Conservation (phyloP, 2,113 vertebrate genomes). For the Psittacara wagleri region DNA sequence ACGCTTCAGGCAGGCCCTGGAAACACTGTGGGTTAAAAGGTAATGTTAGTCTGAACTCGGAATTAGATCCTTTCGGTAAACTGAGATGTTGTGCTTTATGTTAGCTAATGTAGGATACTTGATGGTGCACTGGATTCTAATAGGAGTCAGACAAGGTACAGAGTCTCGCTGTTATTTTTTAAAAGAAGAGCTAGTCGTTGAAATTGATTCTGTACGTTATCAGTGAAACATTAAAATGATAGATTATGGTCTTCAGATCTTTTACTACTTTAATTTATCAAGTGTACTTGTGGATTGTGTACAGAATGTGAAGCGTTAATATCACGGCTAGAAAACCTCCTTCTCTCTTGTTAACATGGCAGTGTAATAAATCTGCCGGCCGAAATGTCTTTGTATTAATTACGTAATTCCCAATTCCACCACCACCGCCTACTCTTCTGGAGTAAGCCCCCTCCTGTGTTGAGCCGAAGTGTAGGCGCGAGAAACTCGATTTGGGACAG, state of each 20-base stretch:
- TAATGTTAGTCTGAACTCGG: neutral
- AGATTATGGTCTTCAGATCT: constrained; percentile 52
- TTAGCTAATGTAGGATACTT: neutral
- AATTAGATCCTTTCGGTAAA: neutral
- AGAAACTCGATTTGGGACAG: neutral
- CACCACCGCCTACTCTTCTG: neutral
- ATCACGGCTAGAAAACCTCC: neutral
- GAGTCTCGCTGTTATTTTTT: neutral
- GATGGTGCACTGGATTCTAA: neutral
- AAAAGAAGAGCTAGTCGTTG: neutral
- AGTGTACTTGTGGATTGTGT: neutral
- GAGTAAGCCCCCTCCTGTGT: rapidly evolving
- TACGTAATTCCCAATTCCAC: neutral
- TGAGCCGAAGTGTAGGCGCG: rapidly evolving
- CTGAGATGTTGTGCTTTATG: neutral
- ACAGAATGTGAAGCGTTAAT: constrained; percentile 30
- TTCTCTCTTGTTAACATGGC: neutral
- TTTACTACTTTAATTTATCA: constrained; percentile 57
- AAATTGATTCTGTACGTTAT: constrained; percentile 17
- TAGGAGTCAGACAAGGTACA: neutral
- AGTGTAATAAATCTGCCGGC: neutral
- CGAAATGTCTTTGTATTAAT: neutral
- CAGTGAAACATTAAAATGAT: constrained; percentile 46
- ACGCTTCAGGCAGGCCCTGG: neutral
- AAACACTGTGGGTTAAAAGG: neutral